phyloP scores from a whole-genome alignment of 2,113 vertebrate genomes.

The Camelus dromedarius region DNA sequence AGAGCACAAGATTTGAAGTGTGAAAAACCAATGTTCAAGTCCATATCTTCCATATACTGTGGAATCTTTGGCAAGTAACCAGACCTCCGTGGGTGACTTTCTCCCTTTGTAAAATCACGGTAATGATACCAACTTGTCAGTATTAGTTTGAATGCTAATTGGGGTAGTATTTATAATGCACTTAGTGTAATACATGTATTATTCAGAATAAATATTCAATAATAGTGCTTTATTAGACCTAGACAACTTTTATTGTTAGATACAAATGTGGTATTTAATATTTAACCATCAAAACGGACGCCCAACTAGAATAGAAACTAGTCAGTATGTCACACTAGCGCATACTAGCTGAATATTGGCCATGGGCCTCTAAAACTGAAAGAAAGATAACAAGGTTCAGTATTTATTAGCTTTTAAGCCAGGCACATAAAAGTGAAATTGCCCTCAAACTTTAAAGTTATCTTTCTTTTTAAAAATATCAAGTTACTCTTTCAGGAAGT shows the following conservation, averaged over 20 bases:
- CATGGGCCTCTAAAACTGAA: background rate
- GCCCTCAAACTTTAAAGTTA: background rate
- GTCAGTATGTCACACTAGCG: background rate
- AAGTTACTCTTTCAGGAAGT: background rate
- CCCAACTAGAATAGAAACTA: background rate
- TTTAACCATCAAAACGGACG: background rate
- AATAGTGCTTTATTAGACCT: background rate
- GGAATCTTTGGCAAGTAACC: background rate
- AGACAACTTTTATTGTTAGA: background rate
- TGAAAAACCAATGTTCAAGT: background rate
- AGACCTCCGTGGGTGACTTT: background rate
- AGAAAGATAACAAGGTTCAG: background rate
- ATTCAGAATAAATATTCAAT: background rate
- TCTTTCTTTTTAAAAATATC: constrained; percentile 4
- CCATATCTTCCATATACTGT: background rate
- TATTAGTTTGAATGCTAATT: background rate
- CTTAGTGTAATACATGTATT: background rate
- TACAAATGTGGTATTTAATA: background rate
- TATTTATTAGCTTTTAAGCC: constrained; percentile 4
- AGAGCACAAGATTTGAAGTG: background rate
- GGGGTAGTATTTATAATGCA: background rate
- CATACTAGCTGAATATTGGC: background rate
- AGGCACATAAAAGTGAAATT: background rate
- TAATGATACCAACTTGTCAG: background rate
- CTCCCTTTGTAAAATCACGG: background rate